Evolutionary conservation across 23 tunicate genomes (phyloP).

Genomic region (Ciona savignyi): DNA sequence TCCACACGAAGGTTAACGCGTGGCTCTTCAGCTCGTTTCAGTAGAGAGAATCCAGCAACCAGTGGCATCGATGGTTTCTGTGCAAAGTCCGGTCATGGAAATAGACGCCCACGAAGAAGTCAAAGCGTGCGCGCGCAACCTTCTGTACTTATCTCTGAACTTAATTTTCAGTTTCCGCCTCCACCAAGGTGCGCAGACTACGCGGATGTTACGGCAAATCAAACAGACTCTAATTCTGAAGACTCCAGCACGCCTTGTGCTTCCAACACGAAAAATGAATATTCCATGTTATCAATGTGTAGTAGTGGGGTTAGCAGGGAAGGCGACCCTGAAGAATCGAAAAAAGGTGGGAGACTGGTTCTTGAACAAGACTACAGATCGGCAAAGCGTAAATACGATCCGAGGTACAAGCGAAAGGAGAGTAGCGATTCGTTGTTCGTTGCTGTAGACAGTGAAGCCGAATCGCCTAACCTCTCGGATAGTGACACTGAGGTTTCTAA

Average conservation of each 20-base stretch:
- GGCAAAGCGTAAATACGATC: not conserved
- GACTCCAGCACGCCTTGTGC: too few species aligned
- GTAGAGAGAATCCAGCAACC: not conserved
- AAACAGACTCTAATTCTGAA: not conserved
- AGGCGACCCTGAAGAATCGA: not conserved
- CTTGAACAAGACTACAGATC: not conserved
- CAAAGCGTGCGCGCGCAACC: not conserved
- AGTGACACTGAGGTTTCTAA: not conserved
- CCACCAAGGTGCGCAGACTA: conserved; percentile 15
- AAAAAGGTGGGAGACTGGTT: not conserved
- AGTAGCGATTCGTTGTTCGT: conserved; percentile 57
- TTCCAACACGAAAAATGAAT: conserved; percentile 6
- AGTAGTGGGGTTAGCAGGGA: conserved; percentile 19
- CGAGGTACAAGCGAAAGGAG: conserved; percentile 2
- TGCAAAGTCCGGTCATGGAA: not conserved
- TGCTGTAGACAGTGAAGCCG: conserved; percentile 14
- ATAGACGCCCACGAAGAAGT: not conserved
- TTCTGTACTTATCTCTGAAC: conserved; percentile 2
- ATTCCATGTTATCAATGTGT: conserved; percentile 25
- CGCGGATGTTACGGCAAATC: not conserved
- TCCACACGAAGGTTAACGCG: conserved; percentile 5
- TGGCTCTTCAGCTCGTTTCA: conserved; percentile 10
- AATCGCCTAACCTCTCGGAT: not conserved
- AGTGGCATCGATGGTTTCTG: not conserved
- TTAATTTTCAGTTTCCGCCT: conserved; percentile 27